Evolutionary conservation across 2,888 invertebrate genomes (phyloP), one percentile per base, ranked within the genome.

Genomic region (Bruchidius siliquastri): DNA sequence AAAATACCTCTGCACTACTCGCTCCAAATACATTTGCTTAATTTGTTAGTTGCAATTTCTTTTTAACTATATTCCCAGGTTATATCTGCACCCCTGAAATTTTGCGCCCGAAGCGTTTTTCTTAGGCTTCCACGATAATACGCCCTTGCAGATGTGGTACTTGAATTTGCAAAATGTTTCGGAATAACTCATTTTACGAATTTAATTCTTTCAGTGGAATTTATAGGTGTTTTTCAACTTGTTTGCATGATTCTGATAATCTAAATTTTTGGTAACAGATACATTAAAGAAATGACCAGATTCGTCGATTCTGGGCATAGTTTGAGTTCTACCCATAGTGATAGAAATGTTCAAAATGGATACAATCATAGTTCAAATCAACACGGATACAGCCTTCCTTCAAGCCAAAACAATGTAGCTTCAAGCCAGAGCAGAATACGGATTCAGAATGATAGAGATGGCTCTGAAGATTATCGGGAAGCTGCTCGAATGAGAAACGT

Each of bases 301-400:
- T 73, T 83, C 8, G 77, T 82, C 0, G 83, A 82, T 74, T 76
- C 78, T 22, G 83, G 83, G 0, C 79, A 81, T 71, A 79, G 76
- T 4, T 69, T 82, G n/a, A 78, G 77, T 20, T 79, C 76, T 68
- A 74, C 26, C 20, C 26, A 74, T 22, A 69, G 70, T 22, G 67
- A 49, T 21, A 74, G 71, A 30, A 74, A 67, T 21, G 22, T 18
- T 30, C 22, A 13, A 21, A 21, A 71, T 67, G 22, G 70, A 22
- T 22, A 26, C 22, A 8, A 10, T 3, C 26, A 20, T 8, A 22
- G 20, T 18, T 49, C 49, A 49, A 49, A 18, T 49, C 49, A 49
- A 18, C 3, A 49, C 18, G 49, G 49, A 49, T 49, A 49, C 18
- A 49, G 49, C 18, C 49, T 49, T 1, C 13, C 49, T 49, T 49